These are phyloP conservation scores for Manacus vitellinus DNA, from an alignment of 2,113 vertebrate genomes.

Conservation along the genomic window DNA sequence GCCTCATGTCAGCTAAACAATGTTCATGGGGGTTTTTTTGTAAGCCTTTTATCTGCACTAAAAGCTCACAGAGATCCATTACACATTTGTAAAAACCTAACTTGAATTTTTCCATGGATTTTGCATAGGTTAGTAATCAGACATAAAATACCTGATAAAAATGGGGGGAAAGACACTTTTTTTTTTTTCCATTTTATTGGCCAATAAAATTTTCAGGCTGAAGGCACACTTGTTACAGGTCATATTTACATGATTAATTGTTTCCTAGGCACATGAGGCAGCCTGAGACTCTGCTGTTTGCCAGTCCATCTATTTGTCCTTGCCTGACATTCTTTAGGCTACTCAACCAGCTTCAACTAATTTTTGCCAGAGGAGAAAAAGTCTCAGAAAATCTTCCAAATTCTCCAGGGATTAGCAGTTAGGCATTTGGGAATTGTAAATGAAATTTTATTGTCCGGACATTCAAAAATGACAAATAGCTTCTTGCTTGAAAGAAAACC, in stretches of 20 bases:
- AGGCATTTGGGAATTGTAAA: background rate
- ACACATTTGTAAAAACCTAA: background rate
- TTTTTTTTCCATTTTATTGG: background rate
- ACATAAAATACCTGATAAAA: background rate
- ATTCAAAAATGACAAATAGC: background rate
- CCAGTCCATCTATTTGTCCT: background rate
- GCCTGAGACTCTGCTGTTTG: background rate
- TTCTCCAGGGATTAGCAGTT: background rate
- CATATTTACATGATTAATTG: background rate
- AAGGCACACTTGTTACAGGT: background rate
- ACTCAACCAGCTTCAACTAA: background rate
- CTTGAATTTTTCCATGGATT: background rate
- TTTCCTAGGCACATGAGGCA: background rate
- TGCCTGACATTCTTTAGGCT: background rate
- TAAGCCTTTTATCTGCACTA: background rate
- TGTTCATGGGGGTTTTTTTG: background rate
- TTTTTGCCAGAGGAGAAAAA: background rate
- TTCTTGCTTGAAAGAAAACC: background rate
- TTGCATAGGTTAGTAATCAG: background rate
- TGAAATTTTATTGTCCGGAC: background rate
- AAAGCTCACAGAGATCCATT: background rate
- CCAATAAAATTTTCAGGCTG: background rate
- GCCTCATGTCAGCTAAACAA: background rate
- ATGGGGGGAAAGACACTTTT: fast-evolving
- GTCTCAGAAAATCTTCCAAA: background rate